Percentiles rank a stretch among this genome's conserved stretches.
phyloP scores from a whole-genome alignment of 2,888 invertebrate species.

The Encarsia formosa region DNA sequence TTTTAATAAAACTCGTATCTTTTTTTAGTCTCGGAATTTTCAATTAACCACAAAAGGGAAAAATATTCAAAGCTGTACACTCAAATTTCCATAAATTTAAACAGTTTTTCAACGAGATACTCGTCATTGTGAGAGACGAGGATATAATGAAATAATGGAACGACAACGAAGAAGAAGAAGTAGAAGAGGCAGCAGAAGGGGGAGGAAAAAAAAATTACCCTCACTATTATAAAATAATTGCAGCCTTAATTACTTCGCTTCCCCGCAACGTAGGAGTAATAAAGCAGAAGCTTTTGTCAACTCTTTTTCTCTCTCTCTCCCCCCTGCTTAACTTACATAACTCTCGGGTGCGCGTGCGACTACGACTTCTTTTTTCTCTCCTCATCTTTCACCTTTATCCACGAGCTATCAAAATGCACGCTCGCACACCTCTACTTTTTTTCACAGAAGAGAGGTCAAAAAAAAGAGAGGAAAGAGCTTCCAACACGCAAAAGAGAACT shows the following conservation, averaged over 20 bases:
- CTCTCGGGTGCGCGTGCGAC: not conserved
- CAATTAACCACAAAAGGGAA: no score
- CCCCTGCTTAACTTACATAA: no score
- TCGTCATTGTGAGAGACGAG: no score
- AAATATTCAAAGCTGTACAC: no score
- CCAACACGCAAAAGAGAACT: not conserved
- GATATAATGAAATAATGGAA: no score
- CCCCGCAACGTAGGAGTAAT: constrained; percentile 12
- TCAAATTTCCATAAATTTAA: no score
- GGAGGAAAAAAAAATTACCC: constrained; percentile 7
- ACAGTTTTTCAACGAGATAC: no score
- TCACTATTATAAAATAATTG: constrained; percentile 20
- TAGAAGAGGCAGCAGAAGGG: no score
- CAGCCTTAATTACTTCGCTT: constrained; percentile 22
- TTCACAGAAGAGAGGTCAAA: constrained; percentile 3
- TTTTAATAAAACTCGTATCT: no score
- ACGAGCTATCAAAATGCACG: constrained; percentile 6
- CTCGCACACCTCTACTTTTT: constrained; percentile 3
- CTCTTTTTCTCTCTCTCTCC: not conserved
- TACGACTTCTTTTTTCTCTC: not conserved
- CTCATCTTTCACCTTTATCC: not conserved
- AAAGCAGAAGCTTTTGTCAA: constrained; percentile 2
- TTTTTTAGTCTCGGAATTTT: no score
- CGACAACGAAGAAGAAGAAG: no score
- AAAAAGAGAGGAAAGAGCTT: constrained; percentile 13